Evolutionary conservation across 2,113 vertebrate genomes (phyloP).

Genomic region (Falco punctatus): DNA sequence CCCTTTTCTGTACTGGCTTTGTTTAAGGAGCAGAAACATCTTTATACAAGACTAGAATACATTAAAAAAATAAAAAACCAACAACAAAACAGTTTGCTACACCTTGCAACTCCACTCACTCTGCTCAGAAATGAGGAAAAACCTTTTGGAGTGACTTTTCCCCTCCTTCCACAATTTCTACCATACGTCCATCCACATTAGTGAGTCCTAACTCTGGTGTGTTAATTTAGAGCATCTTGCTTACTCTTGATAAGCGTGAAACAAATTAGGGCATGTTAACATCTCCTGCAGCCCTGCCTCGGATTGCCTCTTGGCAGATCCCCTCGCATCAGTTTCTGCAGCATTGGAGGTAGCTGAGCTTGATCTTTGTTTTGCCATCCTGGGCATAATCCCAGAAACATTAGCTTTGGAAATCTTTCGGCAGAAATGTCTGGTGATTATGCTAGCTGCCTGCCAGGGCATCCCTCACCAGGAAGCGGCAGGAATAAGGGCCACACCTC

Average conservation of each 20-base stretch:
- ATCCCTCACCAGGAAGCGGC: not conserved
- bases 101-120: not conserved
- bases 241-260: not conserved
- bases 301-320: not conserved
- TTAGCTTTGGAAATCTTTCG: slow-evolving; percentile 25
- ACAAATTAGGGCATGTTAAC: not conserved
- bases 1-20: not conserved
- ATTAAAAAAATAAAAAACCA: not conserved
- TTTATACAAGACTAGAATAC: not conserved
- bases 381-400: not conserved
- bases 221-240: not conserved
- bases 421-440: slow-evolving; percentile 28
- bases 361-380: not conserved
- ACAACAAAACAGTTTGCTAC: not conserved
- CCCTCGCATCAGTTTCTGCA: not conserved
- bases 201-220: not conserved
- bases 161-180: not conserved
- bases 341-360: not conserved
- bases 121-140: not conserved
- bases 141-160: not conserved
- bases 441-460: not conserved
- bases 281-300: not conserved
- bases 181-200: accelerated
- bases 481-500: not conserved
- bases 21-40: not conserved